Percentiles rank a stretch among this genome's conserved stretches.
phyloP scores from a whole-genome alignment of 2,113 vertebrate genomes.

The Hiodon alosoides region DNA sequence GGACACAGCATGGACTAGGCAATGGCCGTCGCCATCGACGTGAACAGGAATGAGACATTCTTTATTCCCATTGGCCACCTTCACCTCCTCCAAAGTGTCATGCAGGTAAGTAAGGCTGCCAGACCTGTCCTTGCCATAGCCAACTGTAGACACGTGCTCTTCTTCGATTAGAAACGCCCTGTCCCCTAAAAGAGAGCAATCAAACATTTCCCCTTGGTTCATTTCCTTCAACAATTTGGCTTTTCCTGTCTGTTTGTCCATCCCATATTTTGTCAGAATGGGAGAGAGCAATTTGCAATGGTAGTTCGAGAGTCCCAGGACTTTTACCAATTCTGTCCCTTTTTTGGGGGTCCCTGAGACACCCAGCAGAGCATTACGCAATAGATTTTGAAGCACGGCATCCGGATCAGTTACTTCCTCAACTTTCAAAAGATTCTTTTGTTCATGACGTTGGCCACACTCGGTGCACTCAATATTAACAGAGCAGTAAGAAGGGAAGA shows the following conservation, averaged over 20 bases:
- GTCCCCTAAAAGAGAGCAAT: constrained; percentile 88
- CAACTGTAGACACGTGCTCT: constrained; percentile 85
- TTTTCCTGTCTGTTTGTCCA: constrained; percentile 92
- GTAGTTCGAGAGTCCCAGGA: constrained; percentile 96
- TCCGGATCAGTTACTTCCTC: constrained; percentile 96
- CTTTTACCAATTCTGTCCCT: constrained; percentile 88
- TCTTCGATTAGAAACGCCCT: constrained; percentile 92
- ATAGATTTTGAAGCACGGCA: constrained; percentile 96
- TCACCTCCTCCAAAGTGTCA: constrained; percentile 91
- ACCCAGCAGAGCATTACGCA: constrained; percentile 90
- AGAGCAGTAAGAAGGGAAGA: constrained; percentile 89
- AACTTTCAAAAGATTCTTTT: constrained; percentile 81
- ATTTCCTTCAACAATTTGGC: constrained; percentile 91
- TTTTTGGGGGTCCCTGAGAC: constrained; percentile 83
- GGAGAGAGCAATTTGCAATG: constrained; percentile 97
- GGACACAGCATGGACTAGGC: constrained; percentile 92
- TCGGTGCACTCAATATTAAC: constrained; percentile 91
- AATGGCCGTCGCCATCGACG: constrained; percentile 94
- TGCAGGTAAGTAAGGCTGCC: constrained; percentile 91
- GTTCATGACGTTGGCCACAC: constrained; percentile 91
- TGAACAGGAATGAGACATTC: constrained; percentile 95
- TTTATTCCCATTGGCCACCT: constrained; percentile 81
- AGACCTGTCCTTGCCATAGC: constrained; percentile 90
- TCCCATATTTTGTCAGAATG: constrained; percentile 91
- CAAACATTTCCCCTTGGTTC: constrained; percentile 96